Evolutionary conservation across 1,140 invertebrate species (phyloP).

Genomic region (Polypedilum pembai): DNA sequence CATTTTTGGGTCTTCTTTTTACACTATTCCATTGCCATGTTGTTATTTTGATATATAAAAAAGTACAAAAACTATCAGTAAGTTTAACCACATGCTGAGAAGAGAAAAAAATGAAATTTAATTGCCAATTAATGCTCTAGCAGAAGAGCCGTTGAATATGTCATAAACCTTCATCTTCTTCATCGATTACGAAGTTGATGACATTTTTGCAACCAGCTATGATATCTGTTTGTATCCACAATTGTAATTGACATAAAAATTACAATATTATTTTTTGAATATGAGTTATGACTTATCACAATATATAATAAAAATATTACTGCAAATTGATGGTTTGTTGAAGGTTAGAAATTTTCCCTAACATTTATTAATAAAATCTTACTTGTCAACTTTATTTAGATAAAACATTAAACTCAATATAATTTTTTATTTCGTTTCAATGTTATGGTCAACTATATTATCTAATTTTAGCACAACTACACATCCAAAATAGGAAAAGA

Average conservation of each 20-base stretch:
- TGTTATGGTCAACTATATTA: conserved; percentile 1
- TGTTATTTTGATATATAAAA: too few species aligned
- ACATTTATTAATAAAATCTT: too few species aligned
- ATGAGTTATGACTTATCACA: too few species aligned
- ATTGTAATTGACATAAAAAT: neutral
- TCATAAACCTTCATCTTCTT: conserved; percentile 1
- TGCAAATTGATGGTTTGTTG: too few species aligned
- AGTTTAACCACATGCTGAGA: neutral
- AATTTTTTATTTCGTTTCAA: neutral
- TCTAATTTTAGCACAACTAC: neutral
- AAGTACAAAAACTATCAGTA: neutral
- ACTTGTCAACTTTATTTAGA: too few species aligned
- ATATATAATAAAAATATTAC: too few species aligned
- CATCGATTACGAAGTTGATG: neutral
- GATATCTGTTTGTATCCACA: neutral
- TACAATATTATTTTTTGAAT: too few species aligned
- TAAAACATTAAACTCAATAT: too few species aligned
- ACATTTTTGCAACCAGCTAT: neutral
- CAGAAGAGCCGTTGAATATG: neutral
- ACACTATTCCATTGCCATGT: too few species aligned
- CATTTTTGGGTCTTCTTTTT: too few species aligned
- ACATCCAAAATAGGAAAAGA: neutral
- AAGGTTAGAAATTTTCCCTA: too few species aligned
- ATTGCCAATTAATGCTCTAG: neutral
- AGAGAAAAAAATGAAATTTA: neutral